Percentiles rank a stretch among this genome's conserved stretches.
Evolutionary conservation across 2,888 invertebrate species (phyloP).

Genomic region (Trilocha varians): DNA sequence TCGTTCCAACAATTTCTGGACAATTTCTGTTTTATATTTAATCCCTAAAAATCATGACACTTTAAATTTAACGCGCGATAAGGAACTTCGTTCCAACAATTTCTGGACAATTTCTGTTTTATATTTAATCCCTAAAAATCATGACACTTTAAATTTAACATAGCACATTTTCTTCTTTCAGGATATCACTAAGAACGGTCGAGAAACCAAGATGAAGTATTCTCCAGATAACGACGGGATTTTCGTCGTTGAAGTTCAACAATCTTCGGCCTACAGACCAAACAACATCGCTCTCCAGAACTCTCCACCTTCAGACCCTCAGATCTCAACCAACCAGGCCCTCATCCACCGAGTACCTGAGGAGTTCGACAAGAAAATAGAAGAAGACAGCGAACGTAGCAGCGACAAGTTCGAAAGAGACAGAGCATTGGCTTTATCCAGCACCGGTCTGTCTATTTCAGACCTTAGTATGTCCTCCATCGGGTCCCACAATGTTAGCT

Average conservation of each 20-base stretch:
- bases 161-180: conserved; percentile 50
- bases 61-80: too few species aligned
- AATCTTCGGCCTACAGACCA: conserved; percentile 53
- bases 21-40: too few species aligned
- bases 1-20: too few species aligned
- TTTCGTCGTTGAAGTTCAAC: conserved; percentile 80
- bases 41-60: too few species aligned
- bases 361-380: conserved; percentile 43
- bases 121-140: too few species aligned
- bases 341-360: conserved; percentile 60
- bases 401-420: conserved; percentile 41
- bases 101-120: too few species aligned
- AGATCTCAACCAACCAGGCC: conserved; percentile 65
- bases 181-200: conserved; percentile 80
- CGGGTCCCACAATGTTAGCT: conserved; percentile 80
- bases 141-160: too few species aligned
- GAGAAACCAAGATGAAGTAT: conserved; percentile 83
- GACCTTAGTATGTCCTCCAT: conserved; percentile 83
- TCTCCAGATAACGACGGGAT: conserved; percentile 82
- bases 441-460: conserved; percentile 87
- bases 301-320: conserved; percentile 50
- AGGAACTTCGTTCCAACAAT: too few species aligned
- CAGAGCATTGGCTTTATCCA: conserved; percentile 72
- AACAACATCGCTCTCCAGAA: conserved; percentile 44
- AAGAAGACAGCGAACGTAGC: conserved; percentile 48